Evolutionary conservation across 2,888 invertebrate species (phyloP).

Genomic region (Microctonus brassicae): DNA sequence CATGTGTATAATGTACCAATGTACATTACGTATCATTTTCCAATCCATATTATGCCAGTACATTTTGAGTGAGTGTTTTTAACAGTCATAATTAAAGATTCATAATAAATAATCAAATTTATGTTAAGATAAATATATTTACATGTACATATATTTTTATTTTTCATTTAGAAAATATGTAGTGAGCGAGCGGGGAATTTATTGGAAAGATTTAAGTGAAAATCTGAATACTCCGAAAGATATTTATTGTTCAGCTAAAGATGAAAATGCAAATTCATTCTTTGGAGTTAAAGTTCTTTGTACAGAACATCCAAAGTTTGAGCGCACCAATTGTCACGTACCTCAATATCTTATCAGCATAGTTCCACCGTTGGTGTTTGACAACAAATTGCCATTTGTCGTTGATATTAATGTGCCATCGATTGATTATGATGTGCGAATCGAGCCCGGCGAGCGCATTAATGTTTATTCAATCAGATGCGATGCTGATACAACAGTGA

Average conservation of each 20-base stretch:
- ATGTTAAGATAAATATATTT: too few species aligned
- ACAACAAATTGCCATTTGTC: constrained; percentile 84
- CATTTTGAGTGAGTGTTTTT: constrained; percentile 80
- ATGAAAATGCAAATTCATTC: constrained; percentile 71
- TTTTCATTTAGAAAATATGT: constrained; percentile 79
- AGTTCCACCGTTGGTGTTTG: constrained; percentile 81
- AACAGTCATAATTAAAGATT: too few species aligned
- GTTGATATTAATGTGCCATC: constrained; percentile 73
- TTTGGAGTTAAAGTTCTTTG: constrained; percentile 77
- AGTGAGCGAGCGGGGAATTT: constrained; percentile 79
- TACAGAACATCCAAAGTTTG: constrained; percentile 48
- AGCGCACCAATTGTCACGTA: constrained; percentile 68
- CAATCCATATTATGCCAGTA: constrained; percentile 80
- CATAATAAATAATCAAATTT: too few species aligned
- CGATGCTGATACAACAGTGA: constrained; percentile 72
- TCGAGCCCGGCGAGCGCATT: constrained; percentile 81
- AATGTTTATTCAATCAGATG: constrained; percentile 79
- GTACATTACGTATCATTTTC: constrained; percentile 85
- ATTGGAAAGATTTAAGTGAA: constrained; percentile 84
- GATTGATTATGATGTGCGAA: constrained; percentile 72
- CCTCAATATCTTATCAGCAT: constrained; percentile 82
- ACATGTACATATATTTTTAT: too few species aligned
- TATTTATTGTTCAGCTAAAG: constrained; percentile 78
- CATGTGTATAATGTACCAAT: constrained; percentile 83
- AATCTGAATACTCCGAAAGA: constrained; percentile 78